Evolutionary conservation across 2,797 vertebrate genomes (phyloP).

Genomic region (Sphenopsis melanotis): DNA sequence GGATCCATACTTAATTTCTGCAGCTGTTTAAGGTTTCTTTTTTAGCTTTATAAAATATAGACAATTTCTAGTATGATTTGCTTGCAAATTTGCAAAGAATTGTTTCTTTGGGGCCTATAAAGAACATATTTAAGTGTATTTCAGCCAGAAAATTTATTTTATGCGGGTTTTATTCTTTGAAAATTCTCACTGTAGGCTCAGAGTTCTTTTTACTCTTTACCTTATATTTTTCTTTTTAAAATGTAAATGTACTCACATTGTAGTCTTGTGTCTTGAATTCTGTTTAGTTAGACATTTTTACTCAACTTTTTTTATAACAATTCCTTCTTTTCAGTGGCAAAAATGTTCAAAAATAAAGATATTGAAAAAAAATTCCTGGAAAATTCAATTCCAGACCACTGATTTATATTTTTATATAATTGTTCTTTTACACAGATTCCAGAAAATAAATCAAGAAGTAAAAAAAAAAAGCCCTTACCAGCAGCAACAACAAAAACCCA

Average conservation of each 20-base stretch:
- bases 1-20: not conserved
- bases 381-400: not conserved
- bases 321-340: not conserved
- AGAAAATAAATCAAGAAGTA: not conserved
- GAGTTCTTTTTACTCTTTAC: not conserved
- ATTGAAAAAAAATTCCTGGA: not conserved
- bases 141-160: not conserved
- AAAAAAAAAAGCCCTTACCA: not conserved
- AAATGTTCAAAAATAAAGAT: not conserved
- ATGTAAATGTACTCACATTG: not conserved
- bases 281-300: not conserved
- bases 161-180: not conserved
- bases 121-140: not conserved
- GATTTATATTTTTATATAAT: not conserved
- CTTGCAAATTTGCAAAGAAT: not conserved
- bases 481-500: not conserved
- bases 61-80: not conserved
- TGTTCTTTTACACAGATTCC: not conserved
- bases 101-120: not conserved
- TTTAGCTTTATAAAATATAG: not conserved
- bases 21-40: not conserved
- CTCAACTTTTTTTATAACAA: not conserved
- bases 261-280: not conserved
- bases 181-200: not conserved
- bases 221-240: not conserved